phyloP scores from a whole-genome alignment of 2,888 invertebrate genomes.

The Drosophila silvestris region DNA sequence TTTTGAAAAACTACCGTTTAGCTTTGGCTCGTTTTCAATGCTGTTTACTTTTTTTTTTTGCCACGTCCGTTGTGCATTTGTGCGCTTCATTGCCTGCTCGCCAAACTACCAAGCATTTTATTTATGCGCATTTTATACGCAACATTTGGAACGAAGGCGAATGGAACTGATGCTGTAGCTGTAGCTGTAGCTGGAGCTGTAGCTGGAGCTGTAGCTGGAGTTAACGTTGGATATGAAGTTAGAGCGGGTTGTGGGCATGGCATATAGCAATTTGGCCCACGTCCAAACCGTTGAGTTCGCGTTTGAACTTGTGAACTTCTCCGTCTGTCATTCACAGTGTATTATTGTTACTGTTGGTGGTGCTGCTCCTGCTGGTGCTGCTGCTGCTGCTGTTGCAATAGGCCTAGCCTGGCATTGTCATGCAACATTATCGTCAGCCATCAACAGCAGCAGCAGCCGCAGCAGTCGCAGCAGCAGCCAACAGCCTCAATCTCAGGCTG shows the following conservation, averaged over 20 bases:
- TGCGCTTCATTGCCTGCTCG: slow-evolving; percentile 31
- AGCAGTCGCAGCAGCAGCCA: slow-evolving; percentile 18
- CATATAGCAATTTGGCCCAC: slow-evolving; percentile 46
- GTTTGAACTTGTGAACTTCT: slow-evolving; percentile 73
- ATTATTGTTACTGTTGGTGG: slow-evolving; percentile 31
- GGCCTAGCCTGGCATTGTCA: slow-evolving; percentile 51
- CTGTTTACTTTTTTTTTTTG: slow-evolving; percentile 23
- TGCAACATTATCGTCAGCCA: slow-evolving; percentile 58
- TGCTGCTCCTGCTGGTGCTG: slow-evolving; percentile 20
- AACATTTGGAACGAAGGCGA: slow-evolving; percentile 55
- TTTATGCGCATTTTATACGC: slow-evolving; percentile 76
- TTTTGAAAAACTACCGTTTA: slow-evolving; percentile 67
- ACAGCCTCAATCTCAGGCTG: slow-evolving; percentile 36
- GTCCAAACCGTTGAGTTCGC: slow-evolving; percentile 38
- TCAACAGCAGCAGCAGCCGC: slow-evolving; percentile 24
- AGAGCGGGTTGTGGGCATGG: slow-evolving; percentile 33
- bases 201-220: neutral
- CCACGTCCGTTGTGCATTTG: slow-evolving; percentile 42
- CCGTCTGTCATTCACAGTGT: slow-evolving; percentile 53
- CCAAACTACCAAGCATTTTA: slow-evolving; percentile 51
- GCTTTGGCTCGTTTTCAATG: slow-evolving; percentile 43
- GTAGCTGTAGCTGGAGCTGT: slow-evolving; percentile 12
- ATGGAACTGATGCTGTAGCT: slow-evolving; percentile 1
- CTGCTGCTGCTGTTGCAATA: slow-evolving; percentile 31
- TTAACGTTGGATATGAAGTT: slow-evolving; percentile 13